Evolutionary conservation across 2,113 vertebrate genomes (phyloP).

Genomic region (Pteruthius melanotis): DNA sequence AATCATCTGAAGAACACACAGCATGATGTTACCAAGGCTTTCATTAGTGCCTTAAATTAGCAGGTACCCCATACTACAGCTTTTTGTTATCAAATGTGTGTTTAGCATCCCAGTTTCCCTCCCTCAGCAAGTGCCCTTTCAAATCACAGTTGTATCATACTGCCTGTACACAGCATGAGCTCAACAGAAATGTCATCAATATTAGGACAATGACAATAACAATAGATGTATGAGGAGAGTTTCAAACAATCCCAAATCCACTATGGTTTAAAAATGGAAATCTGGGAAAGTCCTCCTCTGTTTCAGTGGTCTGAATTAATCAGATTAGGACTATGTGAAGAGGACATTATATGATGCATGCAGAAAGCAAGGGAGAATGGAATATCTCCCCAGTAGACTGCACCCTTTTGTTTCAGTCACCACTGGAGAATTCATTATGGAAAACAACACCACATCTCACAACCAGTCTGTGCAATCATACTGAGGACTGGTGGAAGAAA

Average conservation of each 20-base stretch:
- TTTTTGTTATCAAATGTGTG: constrained; percentile 33
- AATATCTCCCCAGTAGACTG: neutral
- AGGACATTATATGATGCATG: neutral
- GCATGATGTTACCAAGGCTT: constrained; percentile 22
- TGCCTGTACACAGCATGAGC: neutral
- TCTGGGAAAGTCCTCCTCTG: neutral
- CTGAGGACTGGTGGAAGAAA: neutral
- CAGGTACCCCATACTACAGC: neutral
- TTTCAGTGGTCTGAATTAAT: neutral
- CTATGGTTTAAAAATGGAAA: neutral
- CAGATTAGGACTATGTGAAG: neutral
- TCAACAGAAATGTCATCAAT: neutral
- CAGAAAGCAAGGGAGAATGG: neutral
- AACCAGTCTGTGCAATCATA: neutral
- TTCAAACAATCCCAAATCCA: neutral
- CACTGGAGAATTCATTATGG: neutral
- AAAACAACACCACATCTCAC: neutral
- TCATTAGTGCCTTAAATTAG: constrained; percentile 51
- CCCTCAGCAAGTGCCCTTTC: constrained; percentile 16
- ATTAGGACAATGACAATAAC: neutral
- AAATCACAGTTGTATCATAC: neutral
- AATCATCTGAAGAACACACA: neutral
- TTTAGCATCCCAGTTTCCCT: neutral
- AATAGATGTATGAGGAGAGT: neutral
- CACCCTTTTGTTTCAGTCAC: neutral